Evolutionary conservation across 2,888 invertebrate genomes (phyloP).

Genomic region (Xanthostigma xanthostigma): DNA sequence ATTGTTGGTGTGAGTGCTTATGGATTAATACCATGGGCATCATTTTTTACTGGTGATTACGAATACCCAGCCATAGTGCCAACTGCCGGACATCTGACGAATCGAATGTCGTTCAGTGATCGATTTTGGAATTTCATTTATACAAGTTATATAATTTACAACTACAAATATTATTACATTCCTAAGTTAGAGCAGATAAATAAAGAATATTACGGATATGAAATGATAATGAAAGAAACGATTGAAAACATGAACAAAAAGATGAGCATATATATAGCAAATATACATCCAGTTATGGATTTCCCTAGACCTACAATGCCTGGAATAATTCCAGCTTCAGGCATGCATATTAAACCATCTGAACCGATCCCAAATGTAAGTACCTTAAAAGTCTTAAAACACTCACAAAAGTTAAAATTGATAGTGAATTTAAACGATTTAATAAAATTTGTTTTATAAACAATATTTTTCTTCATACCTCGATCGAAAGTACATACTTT

Average conservation of each 20-base stretch:
- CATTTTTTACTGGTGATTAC: not conserved
- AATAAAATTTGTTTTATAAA: too few relatives aligned
- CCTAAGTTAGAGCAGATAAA: not conserved
- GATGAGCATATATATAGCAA: slow-evolving; percentile 22
- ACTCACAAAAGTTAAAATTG: too few relatives aligned
- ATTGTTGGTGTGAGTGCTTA: not conserved
- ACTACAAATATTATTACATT: too few relatives aligned
- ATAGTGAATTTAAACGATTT: too few relatives aligned
- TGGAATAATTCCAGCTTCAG: slow-evolving; percentile 19
- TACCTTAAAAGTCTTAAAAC: too few relatives aligned
- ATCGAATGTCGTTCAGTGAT: slow-evolving; percentile 1
- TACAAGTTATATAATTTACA: not conserved
- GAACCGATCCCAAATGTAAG: slow-evolving; percentile 19
- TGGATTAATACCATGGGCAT: not conserved
- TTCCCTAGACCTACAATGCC: slow-evolving; percentile 21
- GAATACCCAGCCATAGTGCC: slow-evolving; percentile 2
- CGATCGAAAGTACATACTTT: too few relatives aligned
- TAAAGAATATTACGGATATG: not conserved
- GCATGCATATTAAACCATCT: slow-evolving; percentile 19
- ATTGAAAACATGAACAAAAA: slow-evolving; percentile 17
- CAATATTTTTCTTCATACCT: too few relatives aligned
- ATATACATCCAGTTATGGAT: slow-evolving; percentile 21
- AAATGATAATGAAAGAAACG: not conserved
- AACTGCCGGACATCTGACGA: not conserved
- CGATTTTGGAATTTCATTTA: slow-evolving; percentile 1